Base-by-base conservation (phyloP, 1,140 invertebrate genomes). In the Chlorops oryzae region DNA sequence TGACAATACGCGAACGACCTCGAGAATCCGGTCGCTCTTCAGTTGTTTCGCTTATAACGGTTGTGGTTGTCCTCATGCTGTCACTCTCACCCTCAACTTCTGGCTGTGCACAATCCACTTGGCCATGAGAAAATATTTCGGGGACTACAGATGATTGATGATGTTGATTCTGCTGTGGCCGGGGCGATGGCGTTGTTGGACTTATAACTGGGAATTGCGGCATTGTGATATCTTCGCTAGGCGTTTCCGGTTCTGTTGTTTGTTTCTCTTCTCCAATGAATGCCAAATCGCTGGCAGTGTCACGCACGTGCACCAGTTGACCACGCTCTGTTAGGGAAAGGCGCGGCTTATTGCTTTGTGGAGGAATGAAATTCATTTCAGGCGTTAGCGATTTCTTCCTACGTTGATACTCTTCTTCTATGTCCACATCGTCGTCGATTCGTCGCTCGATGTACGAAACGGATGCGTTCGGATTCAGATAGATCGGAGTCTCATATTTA, bases 391-490 rank as follows among this genome's bases (percentile, higher is more conserved):
- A 62, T n/a, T n/a, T n/a, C n/a, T n/a, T n/a, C 2, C 61, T 59
- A 3, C 65, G 52, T 17, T 51, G 48, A n/a, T 55, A 52, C 18
- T 59, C 41, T 23, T 62, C 56, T 35, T 50, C 45, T 5, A 46
- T 18, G 3, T 52, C 40, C 9, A 48, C 50, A 1, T 50, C 43
- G 5, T 58, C 47, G 2, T 53, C 52, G 20, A 61, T 54, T 2
- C 51, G 20, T 54, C 61, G 61, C 54, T 74, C 77, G 3, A 80
- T 79, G 3, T 78, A 78, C 37, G 77, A 75, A 58, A 82, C 81
- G 43, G 84, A 65, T 47, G 83, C 80, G 47, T 83, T 81, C 13
- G 78, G 80, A 57, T 80, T 79, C 13, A 82, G 68, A 59, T 82
- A 83, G 23, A 81, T 64, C 3, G 76, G 77, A 7, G 73, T 72